phyloP scores from a whole-genome alignment of 2,888 invertebrate genomes.

The Leistus spinibarbis region DNA sequence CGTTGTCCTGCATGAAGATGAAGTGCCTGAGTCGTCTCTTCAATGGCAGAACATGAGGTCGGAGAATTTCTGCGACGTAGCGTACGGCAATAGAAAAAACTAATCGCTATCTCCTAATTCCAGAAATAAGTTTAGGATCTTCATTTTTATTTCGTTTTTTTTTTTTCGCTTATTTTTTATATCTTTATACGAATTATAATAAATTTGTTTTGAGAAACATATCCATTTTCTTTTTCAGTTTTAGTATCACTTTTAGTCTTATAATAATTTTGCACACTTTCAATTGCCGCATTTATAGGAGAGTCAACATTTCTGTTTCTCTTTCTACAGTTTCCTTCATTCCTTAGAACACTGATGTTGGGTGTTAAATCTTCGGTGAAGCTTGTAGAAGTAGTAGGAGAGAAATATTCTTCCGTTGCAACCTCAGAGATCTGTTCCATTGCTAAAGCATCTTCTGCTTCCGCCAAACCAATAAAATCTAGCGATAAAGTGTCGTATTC shows the following conservation, averaged over 20 bases:
- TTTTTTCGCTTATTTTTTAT: conserved; percentile 10
- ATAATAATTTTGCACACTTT: conserved; percentile 12
- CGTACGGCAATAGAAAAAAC: too few species aligned
- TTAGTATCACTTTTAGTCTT: neutral
- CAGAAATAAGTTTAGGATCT: conserved; percentile 19
- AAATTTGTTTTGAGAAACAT: conserved; percentile 20
- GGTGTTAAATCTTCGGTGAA: neutral
- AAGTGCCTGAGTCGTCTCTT: too few species aligned
- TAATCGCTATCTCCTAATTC: conserved; percentile 8
- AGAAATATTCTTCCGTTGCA: neutral
- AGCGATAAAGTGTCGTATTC: neutral
- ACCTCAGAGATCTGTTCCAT: neutral
- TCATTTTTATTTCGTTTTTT: conserved; percentile 14
- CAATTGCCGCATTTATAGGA: conserved; percentile 7
- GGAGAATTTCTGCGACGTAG: too few species aligned
- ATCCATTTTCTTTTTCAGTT: neutral
- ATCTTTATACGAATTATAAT: conserved; percentile 12
- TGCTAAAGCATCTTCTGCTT: neutral
- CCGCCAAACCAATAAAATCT: conserved; percentile 1
- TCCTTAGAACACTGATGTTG: neutral
- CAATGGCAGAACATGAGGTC: too few species aligned
- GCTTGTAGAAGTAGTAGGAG: neutral
- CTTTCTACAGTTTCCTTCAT: neutral
- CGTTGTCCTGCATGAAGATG: too few species aligned
- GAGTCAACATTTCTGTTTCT: neutral